Evolutionary conservation across 2,797 vertebrate genomes (phyloP).

Genomic region (Pterois miles): DNA sequence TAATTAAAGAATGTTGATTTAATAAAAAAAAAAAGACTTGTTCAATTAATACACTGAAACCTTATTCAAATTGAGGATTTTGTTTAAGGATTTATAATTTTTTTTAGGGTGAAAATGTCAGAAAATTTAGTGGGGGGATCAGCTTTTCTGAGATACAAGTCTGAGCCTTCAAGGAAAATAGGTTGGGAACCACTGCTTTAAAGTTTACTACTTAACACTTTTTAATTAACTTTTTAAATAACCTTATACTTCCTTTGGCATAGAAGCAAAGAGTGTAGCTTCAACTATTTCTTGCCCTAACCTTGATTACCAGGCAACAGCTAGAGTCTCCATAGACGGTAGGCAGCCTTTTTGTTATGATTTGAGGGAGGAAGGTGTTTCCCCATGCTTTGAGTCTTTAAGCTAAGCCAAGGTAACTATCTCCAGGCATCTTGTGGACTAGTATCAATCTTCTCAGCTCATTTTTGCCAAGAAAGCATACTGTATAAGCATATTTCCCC

Average conservation of each 20-base stretch:
- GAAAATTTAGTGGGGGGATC: too few relatives aligned
- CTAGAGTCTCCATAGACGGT: background rate
- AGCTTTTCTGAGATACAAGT: background rate
- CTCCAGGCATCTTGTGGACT: background rate
- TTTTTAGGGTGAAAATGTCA: too few relatives aligned
- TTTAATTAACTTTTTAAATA: too few relatives aligned
- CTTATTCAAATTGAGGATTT: background rate
- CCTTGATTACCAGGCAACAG: background rate
- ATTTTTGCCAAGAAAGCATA: background rate
- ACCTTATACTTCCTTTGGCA: background rate
- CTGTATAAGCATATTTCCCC: background rate
- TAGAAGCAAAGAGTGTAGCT: background rate
- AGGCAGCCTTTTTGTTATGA: background rate
- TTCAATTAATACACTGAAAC: background rate
- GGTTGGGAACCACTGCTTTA: background rate
- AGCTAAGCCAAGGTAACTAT: background rate
- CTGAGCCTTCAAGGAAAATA: background rate
- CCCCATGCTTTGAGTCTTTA: background rate
- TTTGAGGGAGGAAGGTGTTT: background rate
- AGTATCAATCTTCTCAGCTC: constrained; percentile 6
- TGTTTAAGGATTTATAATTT: background rate
- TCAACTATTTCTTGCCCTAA: background rate
- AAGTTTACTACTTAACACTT: background rate
- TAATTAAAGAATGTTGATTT: background rate
- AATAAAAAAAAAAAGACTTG: background rate